These are phyloP conservation scores for Sialia sialis DNA, from an alignment of 2,113 vertebrate species.

Conservation along the genomic window DNA sequence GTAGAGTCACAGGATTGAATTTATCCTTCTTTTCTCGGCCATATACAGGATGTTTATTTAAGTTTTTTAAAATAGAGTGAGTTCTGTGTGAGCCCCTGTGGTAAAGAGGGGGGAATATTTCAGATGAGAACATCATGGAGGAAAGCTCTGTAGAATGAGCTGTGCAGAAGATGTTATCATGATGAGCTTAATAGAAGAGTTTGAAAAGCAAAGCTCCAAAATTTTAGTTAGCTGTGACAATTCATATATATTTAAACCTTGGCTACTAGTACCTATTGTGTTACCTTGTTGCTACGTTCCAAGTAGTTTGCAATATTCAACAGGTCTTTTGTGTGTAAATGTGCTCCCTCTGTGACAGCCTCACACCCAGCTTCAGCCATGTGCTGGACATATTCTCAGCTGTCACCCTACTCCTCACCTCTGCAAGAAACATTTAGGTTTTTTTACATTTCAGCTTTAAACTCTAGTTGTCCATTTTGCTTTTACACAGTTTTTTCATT, in stretches of 20 bases:
- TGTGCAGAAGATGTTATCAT: background rate
- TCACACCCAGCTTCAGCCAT: background rate
- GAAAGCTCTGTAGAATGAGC: background rate
- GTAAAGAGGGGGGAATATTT: background rate
- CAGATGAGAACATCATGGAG: background rate
- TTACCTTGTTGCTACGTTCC: background rate
- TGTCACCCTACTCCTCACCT: background rate
- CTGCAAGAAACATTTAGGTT: background rate
- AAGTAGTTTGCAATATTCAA: background rate
- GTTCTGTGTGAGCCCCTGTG: background rate
- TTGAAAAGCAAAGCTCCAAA: background rate
- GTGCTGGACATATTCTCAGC: background rate
- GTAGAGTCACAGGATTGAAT: background rate
- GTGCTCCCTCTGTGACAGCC: background rate
- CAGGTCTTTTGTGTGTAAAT: background rate
- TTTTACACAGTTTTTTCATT: background rate
- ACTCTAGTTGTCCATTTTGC: background rate
- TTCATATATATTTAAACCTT: background rate
- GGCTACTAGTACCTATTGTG: background rate
- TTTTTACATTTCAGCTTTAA: background rate
- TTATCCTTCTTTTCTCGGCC: background rate
- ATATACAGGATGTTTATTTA: fast-evolving
- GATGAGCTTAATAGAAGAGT: background rate
- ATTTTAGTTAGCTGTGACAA: background rate
- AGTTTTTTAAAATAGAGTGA: background rate